A percentile compares a stretch with the other conserved stretches of the same genome.
phyloP scores from a whole-genome alignment of 1,140 invertebrate species.

The Hypsibius dujardini region DNA sequence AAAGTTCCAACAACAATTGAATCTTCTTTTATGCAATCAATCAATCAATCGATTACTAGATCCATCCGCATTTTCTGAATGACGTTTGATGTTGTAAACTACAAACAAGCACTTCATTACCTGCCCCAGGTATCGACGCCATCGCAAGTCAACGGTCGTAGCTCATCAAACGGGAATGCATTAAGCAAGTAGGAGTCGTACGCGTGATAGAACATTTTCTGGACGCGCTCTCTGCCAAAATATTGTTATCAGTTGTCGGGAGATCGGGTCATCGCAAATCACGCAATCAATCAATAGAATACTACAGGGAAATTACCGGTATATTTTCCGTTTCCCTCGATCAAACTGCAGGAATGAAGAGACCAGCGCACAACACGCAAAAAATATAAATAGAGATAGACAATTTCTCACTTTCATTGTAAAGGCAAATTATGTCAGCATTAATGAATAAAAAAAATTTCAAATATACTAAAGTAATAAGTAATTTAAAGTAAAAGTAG shows the following conservation, averaged over 20 bases:
- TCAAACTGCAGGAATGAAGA: slow-evolving; percentile 1
- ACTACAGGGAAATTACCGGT: neutral
- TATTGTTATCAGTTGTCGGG: too few relatives aligned
- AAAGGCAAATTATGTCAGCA: too few relatives aligned
- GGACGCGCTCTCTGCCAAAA: slow-evolving; percentile 34
- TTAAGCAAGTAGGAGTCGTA: slow-evolving; percentile 84
- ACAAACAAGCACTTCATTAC: slow-evolving; percentile 30
- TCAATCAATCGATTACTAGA: too few relatives aligned
- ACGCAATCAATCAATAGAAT: neutral
- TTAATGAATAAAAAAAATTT: too few relatives aligned
- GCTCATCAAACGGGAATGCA: slow-evolving; percentile 91
- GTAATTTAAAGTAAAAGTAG: too few relatives aligned
- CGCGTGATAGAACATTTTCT: slow-evolving; percentile 54
- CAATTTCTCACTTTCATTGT: too few relatives aligned
- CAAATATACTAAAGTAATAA: too few relatives aligned
- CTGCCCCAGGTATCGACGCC: slow-evolving; percentile 91
- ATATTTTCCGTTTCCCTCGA: slow-evolving; percentile 5
- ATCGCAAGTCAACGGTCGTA: slow-evolving; percentile 82
- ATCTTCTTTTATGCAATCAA: too few relatives aligned
- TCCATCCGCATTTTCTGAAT: too few relatives aligned
- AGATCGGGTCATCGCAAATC: too few relatives aligned
- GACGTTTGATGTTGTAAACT: slow-evolving; percentile 1
- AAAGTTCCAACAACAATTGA: too few relatives aligned
- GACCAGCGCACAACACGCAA: neutral
- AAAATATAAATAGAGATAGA: too few relatives aligned